Evolutionary conservation across 2,113 vertebrate genomes (phyloP), one percentile per base, ranked within the genome.

Genomic region (Indicator indicator): DNA sequence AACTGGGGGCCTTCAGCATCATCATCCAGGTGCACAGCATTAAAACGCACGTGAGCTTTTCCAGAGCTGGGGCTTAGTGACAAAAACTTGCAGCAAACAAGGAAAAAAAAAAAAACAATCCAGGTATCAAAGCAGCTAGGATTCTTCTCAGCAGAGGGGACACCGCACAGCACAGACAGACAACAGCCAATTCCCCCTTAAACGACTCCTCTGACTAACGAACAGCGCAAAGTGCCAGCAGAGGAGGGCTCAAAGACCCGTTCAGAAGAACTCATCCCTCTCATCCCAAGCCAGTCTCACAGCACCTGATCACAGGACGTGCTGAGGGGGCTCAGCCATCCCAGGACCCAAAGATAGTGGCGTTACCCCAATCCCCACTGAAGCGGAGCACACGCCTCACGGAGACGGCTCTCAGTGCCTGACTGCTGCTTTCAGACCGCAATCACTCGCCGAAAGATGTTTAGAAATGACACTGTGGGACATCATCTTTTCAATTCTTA

Each of bases 381-480:
- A 17, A 10, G 7, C 12, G 0, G 16, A 6, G 63, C 77, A 21
- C 2, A 4, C 5, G 11, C 36, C 48, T 54, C 9, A 0, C 59
- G 3, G 11, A 36, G 20, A 55, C 24, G 79, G 56, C 83, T 52
- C 50, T 23, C 80, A 16, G 5, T 5, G 19, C 19, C 82, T 69
- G 62, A 64, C 69, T 8, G 7, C 48, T 46, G 71, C 75, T 11
- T 62, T 46, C 83, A 48, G 28, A 65, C 20, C 26, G 18, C 33
- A 48, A 9, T 16, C 36, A 4, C 33, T 3, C 30, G 2, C 79
- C 7, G 2, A 56, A 50, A 89, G 44, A 27, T 17, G 75, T 14
- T 78, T 70, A 92, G 70, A 86, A 96, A 92, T 6, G 77, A 75
- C 92, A 55, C 94, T 18, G 95, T 60, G 91, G 94, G 94, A 64